Percentiles rank a stretch among this genome's conserved stretches.
These are phyloP conservation scores for Acinonyx jubatus DNA, from an alignment of 2,113 vertebrate genomes.

Conservation along the genomic window DNA sequence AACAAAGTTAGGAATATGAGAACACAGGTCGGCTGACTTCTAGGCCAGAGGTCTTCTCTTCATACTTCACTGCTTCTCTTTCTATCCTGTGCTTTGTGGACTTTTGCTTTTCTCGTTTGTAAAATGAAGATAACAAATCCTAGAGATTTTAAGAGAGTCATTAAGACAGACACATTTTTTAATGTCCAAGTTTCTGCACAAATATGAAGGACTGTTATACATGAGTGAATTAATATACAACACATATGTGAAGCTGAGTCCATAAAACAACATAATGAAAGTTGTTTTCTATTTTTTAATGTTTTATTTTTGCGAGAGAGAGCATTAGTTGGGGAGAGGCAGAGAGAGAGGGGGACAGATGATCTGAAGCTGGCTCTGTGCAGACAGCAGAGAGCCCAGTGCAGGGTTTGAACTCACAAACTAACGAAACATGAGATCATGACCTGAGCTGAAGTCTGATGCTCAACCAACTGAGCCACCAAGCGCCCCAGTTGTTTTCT, in stretches of 20 bases:
- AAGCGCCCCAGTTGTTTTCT: background rate
- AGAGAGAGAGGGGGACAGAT: too few relatives aligned
- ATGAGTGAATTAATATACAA: slow-evolving; percentile 11
- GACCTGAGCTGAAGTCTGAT: too few relatives aligned
- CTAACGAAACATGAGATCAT: too few relatives aligned
- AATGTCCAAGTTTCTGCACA: background rate
- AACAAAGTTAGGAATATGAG: background rate
- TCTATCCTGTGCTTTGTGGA: background rate
- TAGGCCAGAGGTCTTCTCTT: background rate
- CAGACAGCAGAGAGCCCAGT: too few relatives aligned
- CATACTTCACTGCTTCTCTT: background rate
- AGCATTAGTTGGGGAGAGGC: too few relatives aligned
- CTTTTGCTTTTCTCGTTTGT: slow-evolving; percentile 42
- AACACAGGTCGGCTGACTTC: background rate
- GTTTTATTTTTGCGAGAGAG: too few relatives aligned
- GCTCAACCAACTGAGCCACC: too few relatives aligned
- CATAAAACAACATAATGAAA: slow-evolving; percentile 11
- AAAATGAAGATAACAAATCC: slow-evolving; percentile 21
- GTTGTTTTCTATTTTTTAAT: background rate
- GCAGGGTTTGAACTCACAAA: too few relatives aligned
- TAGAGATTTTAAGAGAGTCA: slow-evolving; percentile 6
- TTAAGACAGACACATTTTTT: slow-evolving; percentile 3
- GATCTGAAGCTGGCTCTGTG: too few relatives aligned
- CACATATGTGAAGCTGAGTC: background rate
- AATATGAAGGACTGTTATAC: background rate